Percentiles rank a stretch among this genome's conserved stretches.
Evolutionary conservation across 2,888 invertebrate species (phyloP).

Genomic region (Theristus sp.): DNA sequence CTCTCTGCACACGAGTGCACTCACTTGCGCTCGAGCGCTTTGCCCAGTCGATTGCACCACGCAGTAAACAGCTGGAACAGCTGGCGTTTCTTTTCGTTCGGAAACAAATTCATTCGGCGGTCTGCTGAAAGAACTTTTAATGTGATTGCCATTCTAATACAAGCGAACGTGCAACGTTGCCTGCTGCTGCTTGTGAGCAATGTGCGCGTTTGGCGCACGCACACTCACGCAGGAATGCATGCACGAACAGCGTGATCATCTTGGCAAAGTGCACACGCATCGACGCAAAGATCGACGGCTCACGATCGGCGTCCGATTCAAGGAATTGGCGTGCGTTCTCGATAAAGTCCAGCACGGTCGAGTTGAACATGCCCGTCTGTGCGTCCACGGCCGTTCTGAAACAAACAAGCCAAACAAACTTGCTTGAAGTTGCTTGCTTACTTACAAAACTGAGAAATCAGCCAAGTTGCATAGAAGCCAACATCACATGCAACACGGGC

Average conservation of each 20-base stretch:
- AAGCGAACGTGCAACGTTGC: too few relatives aligned
- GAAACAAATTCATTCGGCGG: constrained; percentile 59
- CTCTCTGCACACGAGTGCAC: neutral
- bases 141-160: too few relatives aligned
- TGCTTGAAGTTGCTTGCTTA: too few relatives aligned
- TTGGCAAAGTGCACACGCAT: constrained; percentile 81
- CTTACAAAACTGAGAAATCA: too few relatives aligned
- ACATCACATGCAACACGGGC: too few relatives aligned
- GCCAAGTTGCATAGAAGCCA: too few relatives aligned
- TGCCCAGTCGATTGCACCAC: constrained; percentile 74
- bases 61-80: constrained; percentile 69
- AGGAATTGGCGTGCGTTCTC: constrained; percentile 77
- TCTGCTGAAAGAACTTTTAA: constrained; percentile 64
- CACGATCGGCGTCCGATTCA: constrained; percentile 82
- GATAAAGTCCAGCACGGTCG: constrained; percentile 75
- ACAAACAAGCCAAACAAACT: too few relatives aligned
- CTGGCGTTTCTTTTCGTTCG: constrained; percentile 62
- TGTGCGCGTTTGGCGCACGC: too few relatives aligned
- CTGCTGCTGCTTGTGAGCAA: too few relatives aligned
- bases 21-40: constrained; percentile 26
- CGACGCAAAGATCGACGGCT: constrained; percentile 58
- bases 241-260: constrained; percentile 77
- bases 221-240: constrained; percentile 61
- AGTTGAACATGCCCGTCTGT: constrained; percentile 60
- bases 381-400: constrained; percentile 58